Evolutionary conservation across 1,140 invertebrate species (phyloP), one percentile per base, ranked within the genome.

Genomic region (Notospermus geniculatus): DNA sequence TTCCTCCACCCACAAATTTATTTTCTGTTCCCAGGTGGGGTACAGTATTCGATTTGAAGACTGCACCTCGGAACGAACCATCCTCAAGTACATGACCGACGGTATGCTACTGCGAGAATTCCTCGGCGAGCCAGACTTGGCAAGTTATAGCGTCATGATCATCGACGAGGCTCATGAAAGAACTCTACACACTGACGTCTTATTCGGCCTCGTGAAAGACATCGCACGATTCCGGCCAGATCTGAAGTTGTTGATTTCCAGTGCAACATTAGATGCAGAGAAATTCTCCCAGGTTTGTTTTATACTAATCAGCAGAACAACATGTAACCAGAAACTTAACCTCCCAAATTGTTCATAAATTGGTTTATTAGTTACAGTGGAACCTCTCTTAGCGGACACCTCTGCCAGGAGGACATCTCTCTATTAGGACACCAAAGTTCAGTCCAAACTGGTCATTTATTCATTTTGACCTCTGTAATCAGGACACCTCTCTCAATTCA

Each of bases 1-100:
- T n/a, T n/a, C n/a, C n/a, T n/a, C n/a, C n/a, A n/a, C n/a, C n/a
- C n/a, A n/a, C n/a, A 36, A 36, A 36, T 36, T 50, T 50, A n/a
- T n/a, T 19, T 15, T 17, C 5, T 71, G 66, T 65, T 74, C 67
- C 30, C 81, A 88, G 83, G 89, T 91, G 57, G 89, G 89, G 9
- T 91, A 91, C 77, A 87, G 86, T 67, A 90, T 91, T 66, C 78
- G 90, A 64, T 91, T 91, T 84, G 90, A 91, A 78, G 89, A 91
- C 75, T 90, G 88, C 72, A 90, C 89, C 2, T 88, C 87, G 23
- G 88, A 89, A 70, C 79, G 87, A 57, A 87, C 87, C 23, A 73
- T 87, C 4, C 88, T 99, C n/a, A 99, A 99, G 82, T 99, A 99
- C 72, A 98, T 99, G 96, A 99, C 97, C 45, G 97, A 99, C 83